phyloP scores from a whole-genome alignment of 2,797 vertebrate genomes.

The Loris lydekkerianus region DNA sequence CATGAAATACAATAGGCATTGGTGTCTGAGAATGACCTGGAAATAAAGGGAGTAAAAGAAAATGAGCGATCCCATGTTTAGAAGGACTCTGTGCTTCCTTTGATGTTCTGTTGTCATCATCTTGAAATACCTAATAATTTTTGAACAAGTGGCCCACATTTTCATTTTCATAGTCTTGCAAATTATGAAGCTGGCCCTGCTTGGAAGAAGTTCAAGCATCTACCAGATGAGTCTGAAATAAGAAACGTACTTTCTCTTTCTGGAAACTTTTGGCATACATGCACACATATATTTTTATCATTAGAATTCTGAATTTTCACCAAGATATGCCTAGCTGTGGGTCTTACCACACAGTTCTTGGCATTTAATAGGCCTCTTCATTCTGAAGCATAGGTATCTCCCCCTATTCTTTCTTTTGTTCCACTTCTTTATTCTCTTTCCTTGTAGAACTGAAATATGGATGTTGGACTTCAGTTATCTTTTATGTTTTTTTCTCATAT shows the following conservation, averaged over 20 bases:
- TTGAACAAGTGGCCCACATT: background rate
- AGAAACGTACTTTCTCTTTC: background rate
- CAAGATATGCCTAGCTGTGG: background rate
- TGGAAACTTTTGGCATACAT: background rate
- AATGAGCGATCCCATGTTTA: background rate
- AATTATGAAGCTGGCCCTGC: background rate
- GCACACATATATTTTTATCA: background rate
- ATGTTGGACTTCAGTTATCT: background rate
- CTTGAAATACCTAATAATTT: background rate
- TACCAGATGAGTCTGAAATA: background rate
- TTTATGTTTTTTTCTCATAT: background rate
- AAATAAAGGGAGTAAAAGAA: background rate
- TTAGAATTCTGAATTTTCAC: background rate
- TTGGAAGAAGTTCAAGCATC: background rate
- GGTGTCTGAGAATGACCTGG: background rate
- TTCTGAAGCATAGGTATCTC: background rate
- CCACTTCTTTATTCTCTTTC: background rate
- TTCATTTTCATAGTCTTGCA: background rate
- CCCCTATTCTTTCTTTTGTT: background rate
- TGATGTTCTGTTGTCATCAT: background rate
- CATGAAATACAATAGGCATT: background rate
- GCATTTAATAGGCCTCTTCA: background rate
- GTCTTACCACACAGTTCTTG: background rate
- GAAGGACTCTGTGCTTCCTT: background rate
- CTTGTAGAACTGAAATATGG: background rate